Percentiles rank a stretch among this genome's conserved stretches.
Conservation (phyloP, 2,888 invertebrate genomes). For the Anoncus sp. region DNA sequence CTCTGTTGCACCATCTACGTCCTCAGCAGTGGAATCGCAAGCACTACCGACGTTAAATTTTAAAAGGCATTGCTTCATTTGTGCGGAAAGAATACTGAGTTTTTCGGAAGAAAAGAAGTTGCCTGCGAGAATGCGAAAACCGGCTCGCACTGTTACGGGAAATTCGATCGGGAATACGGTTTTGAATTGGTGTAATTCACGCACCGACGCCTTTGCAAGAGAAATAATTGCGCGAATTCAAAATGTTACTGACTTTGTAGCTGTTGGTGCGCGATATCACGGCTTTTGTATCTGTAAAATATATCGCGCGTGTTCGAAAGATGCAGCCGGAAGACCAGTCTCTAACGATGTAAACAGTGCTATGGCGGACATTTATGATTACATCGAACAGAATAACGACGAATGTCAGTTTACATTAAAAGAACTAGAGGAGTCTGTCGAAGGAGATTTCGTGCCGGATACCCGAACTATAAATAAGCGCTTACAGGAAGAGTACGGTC, state of each 20-base stretch:
- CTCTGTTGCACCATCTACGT: slow-evolving; percentile 6
- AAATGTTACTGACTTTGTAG: slow-evolving; percentile 29
- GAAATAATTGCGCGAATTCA: slow-evolving; percentile 32
- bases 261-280: slow-evolving; percentile 54
- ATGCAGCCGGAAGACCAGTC: slow-evolving; percentile 17
- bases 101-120: slow-evolving; percentile 1
- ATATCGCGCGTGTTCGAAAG: background rate
- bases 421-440: slow-evolving; percentile 44
- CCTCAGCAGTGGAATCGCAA: slow-evolving; percentile 12
- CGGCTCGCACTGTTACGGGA: background rate
- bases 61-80: slow-evolving; percentile 10
- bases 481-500: slow-evolving; percentile 59
- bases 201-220: background rate
- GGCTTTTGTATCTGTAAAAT: slow-evolving; percentile 4
- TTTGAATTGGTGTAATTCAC: slow-evolving; percentile 1
- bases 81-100: slow-evolving; percentile 6
- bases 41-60: slow-evolving; percentile 16
- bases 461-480: slow-evolving; percentile 49
- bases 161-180: background rate
- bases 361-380: slow-evolving; percentile 42
- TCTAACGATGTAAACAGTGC: slow-evolving; percentile 22
- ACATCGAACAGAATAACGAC: slow-evolving; percentile 40
- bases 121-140: slow-evolving; percentile 6
- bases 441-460: slow-evolving; percentile 55
- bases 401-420: slow-evolving; percentile 59